phyloP scores from a whole-genome alignment of 2,797 vertebrate species.

The Etheostoma nigrum region DNA sequence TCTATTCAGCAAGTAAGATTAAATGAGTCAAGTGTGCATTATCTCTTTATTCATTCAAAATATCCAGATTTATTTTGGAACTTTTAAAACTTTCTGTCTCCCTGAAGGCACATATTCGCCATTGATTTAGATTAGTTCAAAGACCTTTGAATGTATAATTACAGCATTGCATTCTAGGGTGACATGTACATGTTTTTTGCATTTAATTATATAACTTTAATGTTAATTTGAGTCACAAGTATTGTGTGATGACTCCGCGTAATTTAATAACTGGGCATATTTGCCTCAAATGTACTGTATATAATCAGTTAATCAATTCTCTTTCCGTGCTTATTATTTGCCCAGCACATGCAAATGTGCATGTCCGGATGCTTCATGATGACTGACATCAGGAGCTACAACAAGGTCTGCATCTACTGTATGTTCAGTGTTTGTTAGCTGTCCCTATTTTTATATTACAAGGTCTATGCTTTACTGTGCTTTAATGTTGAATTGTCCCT shows the following conservation, averaged over 20 bases:
- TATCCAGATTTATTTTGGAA: neutral
- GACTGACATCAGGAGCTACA: neutral
- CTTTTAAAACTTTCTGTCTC: neutral
- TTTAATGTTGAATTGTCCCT: neutral
- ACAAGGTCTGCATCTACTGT: neutral
- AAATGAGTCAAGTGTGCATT: neutral
- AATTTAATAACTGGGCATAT: neutral
- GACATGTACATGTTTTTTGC: neutral
- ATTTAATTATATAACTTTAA: neutral
- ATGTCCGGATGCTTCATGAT: neutral
- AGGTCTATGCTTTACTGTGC: neutral
- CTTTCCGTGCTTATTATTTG: neutral
- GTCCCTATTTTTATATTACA: neutral
- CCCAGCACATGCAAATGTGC: neutral
- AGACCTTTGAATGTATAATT: neutral
- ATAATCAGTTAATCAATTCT: too few relatives aligned
- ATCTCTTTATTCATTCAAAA: neutral
- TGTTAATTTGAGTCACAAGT: neutral
- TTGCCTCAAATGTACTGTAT: neutral
- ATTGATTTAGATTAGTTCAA: neutral
- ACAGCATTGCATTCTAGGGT: neutral
- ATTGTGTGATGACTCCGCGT: neutral
- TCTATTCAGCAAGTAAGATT: neutral
- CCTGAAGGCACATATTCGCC: fast-evolving
- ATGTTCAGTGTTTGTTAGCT: neutral